Conservation (phyloP, 2,888 invertebrate species). For the Eupithecia insigniata region DNA sequence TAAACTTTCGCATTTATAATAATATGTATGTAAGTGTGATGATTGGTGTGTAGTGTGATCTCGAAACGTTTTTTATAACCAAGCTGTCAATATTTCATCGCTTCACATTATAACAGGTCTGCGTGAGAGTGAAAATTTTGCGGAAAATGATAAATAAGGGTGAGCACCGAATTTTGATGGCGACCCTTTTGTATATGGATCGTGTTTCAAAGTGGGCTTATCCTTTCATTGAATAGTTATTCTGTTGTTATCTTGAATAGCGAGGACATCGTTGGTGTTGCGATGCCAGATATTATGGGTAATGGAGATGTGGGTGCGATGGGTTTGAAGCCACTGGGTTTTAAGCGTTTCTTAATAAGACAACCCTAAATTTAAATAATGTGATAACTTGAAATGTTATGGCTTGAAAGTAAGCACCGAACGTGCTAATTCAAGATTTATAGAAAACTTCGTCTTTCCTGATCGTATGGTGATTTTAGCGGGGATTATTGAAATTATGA, state of each 20-base stretch:
- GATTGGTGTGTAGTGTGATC: too few species aligned
- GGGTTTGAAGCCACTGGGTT: not conserved
- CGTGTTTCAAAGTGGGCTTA: conserved; percentile 80
- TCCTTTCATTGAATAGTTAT: conserved; percentile 69
- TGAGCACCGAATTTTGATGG: conserved; percentile 78
- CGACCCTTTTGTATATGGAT: conserved; percentile 74
- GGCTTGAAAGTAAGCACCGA: not conserved
- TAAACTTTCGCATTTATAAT: not conserved
- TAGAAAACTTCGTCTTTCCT: too few species aligned
- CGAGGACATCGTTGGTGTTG: conserved; percentile 60
- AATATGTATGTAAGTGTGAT: too few species aligned
- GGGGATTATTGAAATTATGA: too few species aligned
- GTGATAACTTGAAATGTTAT: not conserved
- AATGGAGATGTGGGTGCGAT: conserved; percentile 45
- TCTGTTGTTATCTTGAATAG: conserved; percentile 53
- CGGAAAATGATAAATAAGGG: conserved; percentile 79
- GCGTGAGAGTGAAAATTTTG: conserved; percentile 76
- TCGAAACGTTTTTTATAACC: not conserved
- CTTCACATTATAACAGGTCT: conserved; percentile 54
- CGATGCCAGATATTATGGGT: conserved; percentile 52
- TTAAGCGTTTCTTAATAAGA: conserved; percentile 8
- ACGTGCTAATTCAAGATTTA: not conserved
- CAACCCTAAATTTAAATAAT: not conserved
- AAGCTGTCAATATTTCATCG: conserved; percentile 27
- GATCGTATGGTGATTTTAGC: too few species aligned